Conservation (phyloP, 2,797 vertebrate genomes). For the Varecia variegata region DNA sequence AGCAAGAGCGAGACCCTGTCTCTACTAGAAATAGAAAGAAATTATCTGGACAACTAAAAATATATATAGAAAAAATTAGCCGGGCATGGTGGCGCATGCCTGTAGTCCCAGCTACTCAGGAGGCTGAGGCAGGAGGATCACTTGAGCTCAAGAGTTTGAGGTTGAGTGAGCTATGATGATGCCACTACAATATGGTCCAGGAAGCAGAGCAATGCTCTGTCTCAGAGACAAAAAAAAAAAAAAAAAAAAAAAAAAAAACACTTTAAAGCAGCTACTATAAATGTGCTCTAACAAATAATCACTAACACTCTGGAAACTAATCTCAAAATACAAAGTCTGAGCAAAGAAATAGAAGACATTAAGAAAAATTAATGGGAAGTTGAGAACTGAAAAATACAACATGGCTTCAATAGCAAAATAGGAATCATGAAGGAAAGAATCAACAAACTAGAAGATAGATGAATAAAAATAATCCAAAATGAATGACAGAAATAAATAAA, state of each 20-base stretch:
- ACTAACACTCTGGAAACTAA: not conserved
- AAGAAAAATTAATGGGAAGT: not conserved
- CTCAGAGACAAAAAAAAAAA: too few relatives aligned
- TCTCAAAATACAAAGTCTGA: not conserved
- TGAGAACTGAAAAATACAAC: not conserved
- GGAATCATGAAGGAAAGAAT: not conserved
- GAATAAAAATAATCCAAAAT: constrained; percentile 25
- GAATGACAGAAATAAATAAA: constrained; percentile 18
- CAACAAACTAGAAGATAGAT: not conserved
- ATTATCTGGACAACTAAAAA: too few relatives aligned
- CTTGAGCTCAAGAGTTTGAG: not conserved
- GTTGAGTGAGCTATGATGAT: not conserved
- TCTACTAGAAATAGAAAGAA: too few relatives aligned
- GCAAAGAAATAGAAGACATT: constrained; percentile 32
- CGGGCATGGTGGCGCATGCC: not conserved
- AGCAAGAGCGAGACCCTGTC: not conserved
- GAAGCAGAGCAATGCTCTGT: too few relatives aligned
- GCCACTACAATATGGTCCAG: too few relatives aligned
- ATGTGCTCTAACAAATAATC: not conserved
- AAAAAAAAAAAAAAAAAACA: not conserved
- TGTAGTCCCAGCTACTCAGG: not conserved
- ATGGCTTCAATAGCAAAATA: not conserved
- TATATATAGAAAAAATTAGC: not conserved
- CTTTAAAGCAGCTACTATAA: constrained; percentile 21
- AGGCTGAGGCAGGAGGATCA: not conserved